phyloP scores from a whole-genome alignment of 2,888 invertebrate genomes.

The Drosophila monieri region DNA sequence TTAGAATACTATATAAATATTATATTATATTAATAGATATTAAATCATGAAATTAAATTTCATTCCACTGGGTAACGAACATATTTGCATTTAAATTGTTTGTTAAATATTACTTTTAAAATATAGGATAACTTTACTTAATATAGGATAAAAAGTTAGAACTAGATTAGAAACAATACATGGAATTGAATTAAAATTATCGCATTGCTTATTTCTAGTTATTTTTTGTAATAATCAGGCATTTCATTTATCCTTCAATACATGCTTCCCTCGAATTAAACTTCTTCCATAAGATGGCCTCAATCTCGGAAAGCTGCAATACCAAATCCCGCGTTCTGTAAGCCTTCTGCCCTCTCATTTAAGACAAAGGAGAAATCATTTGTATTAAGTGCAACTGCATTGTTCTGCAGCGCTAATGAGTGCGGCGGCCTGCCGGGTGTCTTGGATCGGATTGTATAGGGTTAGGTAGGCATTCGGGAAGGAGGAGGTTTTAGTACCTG shows the following conservation, averaged over 20 bases:
- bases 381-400: slow-evolving; percentile 65
- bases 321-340: slow-evolving; percentile 37
- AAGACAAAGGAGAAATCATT: slow-evolving; percentile 76
- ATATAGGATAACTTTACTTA: too few relatives aligned
- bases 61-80: too few relatives aligned
- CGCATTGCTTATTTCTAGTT: too few relatives aligned
- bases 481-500: slow-evolving; percentile 64
- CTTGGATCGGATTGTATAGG: slow-evolving; percentile 37
- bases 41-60: too few relatives aligned
- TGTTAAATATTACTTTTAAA: too few relatives aligned
- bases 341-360: slow-evolving; percentile 71
- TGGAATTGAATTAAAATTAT: too few relatives aligned
- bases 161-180: too few relatives aligned
- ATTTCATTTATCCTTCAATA: not conserved
- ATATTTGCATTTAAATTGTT: too few relatives aligned
- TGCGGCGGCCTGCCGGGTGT: slow-evolving; percentile 45
- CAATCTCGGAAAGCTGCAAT: slow-evolving; percentile 2
- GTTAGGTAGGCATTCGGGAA: slow-evolving; percentile 47
- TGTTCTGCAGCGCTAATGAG: slow-evolving; percentile 71
- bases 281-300: not conserved
- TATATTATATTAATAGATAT: too few relatives aligned
- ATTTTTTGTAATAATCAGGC: too few relatives aligned
- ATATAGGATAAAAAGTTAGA: too few relatives aligned
- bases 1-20: too few relatives aligned
- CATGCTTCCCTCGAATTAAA: not conserved